Evolutionary conservation across 2,888 invertebrate species (phyloP).

Genomic region (Tholera decimalis): DNA sequence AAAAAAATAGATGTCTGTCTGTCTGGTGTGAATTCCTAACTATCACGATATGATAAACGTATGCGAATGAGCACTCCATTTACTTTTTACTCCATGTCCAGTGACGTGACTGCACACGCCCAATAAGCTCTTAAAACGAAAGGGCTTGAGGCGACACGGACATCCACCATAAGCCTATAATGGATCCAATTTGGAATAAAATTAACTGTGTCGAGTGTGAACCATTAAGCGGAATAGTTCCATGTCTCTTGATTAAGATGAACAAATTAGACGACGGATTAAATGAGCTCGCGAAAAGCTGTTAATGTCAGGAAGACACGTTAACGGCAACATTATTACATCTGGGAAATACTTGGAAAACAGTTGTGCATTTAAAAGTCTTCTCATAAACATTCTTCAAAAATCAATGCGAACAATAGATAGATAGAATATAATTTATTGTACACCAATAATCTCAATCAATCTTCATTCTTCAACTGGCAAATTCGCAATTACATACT

Average conservation of each 20-base stretch:
- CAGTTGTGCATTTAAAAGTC: conserved; percentile 8
- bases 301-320: conserved; percentile 41
- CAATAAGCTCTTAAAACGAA: conserved; percentile 66
- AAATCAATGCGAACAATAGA: no score
- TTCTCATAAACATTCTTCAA: conserved; percentile 12
- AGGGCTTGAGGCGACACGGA: conserved; percentile 62
- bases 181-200: conserved; percentile 69
- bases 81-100: conserved; percentile 8
- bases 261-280: conserved; percentile 39
- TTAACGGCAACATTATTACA: conserved; percentile 12
- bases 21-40: background rate
- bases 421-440: no score
- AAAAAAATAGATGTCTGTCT: background rate
- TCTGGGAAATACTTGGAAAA: conserved; percentile 26
- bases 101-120: conserved; percentile 47
- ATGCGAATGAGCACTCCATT: conserved; percentile 13
- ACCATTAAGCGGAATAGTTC: conserved; percentile 57
- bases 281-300: conserved; percentile 38
- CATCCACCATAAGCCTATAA: conserved; percentile 62
- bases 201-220: conserved; percentile 67
- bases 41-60: background rate
- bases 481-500: conserved; percentile 4
- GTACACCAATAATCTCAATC: no score
- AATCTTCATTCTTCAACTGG: conserved; percentile 1
- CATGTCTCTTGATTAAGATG: conserved; percentile 52